Evolutionary conservation across 2,113 vertebrate genomes (phyloP).

Genomic region (Zosterops japonicus): DNA sequence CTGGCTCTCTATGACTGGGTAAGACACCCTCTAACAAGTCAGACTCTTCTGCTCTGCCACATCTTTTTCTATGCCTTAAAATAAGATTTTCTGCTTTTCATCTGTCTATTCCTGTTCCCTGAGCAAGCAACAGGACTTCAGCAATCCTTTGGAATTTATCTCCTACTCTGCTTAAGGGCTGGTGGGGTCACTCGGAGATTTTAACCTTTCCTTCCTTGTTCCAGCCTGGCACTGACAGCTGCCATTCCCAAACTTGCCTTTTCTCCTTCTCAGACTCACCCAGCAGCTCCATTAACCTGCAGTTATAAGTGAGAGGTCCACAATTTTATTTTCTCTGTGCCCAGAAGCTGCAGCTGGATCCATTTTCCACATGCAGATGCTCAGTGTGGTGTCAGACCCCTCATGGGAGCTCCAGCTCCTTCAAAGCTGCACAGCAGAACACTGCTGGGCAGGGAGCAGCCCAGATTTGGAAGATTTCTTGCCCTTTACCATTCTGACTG

Average conservation of each 20-base stretch:
- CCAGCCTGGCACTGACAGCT: not conserved
- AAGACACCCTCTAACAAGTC: not conserved
- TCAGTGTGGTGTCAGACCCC: accelerated
- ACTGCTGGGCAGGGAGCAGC: not conserved
- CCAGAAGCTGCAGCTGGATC: not conserved
- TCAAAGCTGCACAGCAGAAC: not conserved
- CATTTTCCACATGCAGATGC: not conserved
- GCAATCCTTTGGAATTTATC: not conserved
- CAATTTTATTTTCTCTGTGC: not conserved
- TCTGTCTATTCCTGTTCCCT: not conserved
- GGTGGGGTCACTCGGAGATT: not conserved
- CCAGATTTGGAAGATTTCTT: not conserved
- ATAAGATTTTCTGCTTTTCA: not conserved
- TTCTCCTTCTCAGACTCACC: not conserved
- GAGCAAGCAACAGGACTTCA: not conserved
- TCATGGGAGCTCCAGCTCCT: not conserved
- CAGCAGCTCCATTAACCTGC: not conserved
- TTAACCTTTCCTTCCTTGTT: not conserved
- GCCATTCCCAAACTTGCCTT: not conserved
- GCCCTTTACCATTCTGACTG: not conserved
- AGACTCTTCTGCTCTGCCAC: not conserved
- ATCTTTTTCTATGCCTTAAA: not conserved
- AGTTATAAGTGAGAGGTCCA: not conserved
- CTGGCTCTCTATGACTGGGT: accelerated
- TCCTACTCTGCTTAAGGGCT: not conserved